These are phyloP conservation scores for Diachrysia chrysitis DNA, from an alignment of 2,888 invertebrate species.

Conservation along the genomic window DNA sequence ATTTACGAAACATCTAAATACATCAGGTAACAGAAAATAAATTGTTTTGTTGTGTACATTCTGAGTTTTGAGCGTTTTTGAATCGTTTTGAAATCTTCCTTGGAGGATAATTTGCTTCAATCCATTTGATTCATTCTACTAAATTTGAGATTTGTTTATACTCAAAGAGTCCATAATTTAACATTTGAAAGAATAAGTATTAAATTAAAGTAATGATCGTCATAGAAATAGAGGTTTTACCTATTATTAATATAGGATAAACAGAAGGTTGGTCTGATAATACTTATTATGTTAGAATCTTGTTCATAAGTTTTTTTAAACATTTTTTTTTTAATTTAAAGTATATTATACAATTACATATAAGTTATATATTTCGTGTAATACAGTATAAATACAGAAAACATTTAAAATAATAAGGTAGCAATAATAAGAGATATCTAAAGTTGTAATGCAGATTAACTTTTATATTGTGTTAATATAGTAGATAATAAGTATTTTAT, in stretches of 20 bases:
- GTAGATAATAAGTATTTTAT: neutral
- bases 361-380: neutral
- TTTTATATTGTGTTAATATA: neutral
- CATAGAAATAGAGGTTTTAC: neutral
- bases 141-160: neutral
- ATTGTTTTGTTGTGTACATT: conserved; percentile 9
- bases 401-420: neutral
- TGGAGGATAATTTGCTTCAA: neutral
- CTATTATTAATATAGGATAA: neutral
- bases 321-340: neutral
- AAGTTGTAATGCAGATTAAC: neutral
- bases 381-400: neutral
- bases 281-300: neutral
- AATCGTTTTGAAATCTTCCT: conserved; percentile 14
- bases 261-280: neutral
- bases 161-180: neutral
- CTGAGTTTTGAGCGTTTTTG: conserved; percentile 9
- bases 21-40: conserved; percentile 36
- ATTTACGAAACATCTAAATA: conserved; percentile 20
- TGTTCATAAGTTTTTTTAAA: neutral
- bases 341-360: neutral
- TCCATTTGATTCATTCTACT: neutral
- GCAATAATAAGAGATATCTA: neutral
- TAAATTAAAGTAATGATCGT: neutral
- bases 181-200: neutral